phyloP scores from a whole-genome alignment of 2,797 vertebrate species.

The Myiotriccus ornatus region DNA sequence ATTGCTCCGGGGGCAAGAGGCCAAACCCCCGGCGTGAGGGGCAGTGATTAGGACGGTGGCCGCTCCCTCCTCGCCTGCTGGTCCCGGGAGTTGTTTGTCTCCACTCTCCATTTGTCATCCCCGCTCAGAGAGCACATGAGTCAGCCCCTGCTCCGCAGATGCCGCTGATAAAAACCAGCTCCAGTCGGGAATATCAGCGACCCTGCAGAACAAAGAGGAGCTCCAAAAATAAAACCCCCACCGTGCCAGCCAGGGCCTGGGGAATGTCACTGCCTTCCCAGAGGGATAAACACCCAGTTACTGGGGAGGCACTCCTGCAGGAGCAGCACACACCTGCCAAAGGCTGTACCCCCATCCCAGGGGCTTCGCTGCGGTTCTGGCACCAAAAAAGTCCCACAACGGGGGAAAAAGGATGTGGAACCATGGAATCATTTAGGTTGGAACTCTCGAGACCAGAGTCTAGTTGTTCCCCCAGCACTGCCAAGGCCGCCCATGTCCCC shows the following conservation, averaged over 20 bases:
- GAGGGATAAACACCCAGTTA: not conserved
- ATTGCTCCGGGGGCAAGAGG: not conserved
- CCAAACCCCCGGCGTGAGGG: not conserved
- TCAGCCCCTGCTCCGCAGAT: not conserved
- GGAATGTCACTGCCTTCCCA: not conserved
- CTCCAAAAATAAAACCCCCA: not conserved
- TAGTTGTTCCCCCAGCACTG: not conserved
- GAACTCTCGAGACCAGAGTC: not conserved
- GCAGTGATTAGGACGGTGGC: not conserved
- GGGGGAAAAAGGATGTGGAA: not conserved
- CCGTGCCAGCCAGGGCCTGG: not conserved
- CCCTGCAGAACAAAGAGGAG: not conserved
- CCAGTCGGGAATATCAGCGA: not conserved
- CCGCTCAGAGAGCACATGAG: slow-evolving; percentile 25
- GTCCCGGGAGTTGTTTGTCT: slow-evolving; percentile 2
- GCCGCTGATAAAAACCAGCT: not conserved
- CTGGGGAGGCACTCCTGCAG: not conserved
- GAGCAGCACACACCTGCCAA: accelerated
- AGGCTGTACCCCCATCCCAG: not conserved
- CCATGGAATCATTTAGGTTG: not conserved
- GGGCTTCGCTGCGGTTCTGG: accelerated
- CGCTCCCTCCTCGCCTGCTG: not conserved
- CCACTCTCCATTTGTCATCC: slow-evolving; percentile 23
- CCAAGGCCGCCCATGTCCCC: not conserved
- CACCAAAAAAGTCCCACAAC: not conserved